Evolutionary conservation across 2,888 invertebrate genomes (phyloP).

Genomic region (Lepidocyrtoides sp.): DNA sequence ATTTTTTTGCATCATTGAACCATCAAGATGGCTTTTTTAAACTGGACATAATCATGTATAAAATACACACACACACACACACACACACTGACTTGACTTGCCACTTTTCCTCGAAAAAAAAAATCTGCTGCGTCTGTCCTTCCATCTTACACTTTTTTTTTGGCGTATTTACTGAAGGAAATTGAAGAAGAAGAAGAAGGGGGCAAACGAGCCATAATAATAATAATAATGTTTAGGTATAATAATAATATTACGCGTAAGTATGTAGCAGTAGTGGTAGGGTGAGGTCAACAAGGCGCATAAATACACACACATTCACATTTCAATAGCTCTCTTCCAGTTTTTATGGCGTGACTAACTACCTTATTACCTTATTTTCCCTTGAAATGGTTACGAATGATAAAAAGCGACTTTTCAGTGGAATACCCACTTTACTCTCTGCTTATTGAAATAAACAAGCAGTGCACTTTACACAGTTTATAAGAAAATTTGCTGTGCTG

Average conservation of each 20-base stretch:
- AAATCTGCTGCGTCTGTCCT: too few species aligned
- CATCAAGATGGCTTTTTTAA: too few species aligned
- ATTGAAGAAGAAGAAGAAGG: too few species aligned
- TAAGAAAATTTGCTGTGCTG: not conserved
- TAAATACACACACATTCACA: slow-evolving; percentile 22
- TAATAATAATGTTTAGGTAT: slow-evolving; percentile 16
- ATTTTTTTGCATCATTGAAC: slow-evolving; percentile 8
- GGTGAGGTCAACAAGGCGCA: slow-evolving; percentile 41
- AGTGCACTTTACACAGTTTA: not conserved
- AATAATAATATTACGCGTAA: too few species aligned
- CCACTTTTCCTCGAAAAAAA: too few species aligned
- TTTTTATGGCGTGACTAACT: slow-evolving; percentile 52
- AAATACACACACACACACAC: too few species aligned
- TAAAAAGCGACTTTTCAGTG: too few species aligned
- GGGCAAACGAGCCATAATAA: slow-evolving; percentile 39
- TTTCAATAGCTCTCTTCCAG: slow-evolving; percentile 34
- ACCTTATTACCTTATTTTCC: slow-evolving; percentile 40
- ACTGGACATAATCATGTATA: too few species aligned
- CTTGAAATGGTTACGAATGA: not conserved
- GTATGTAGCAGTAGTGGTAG: too few species aligned
- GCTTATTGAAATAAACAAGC: slow-evolving; percentile 8
- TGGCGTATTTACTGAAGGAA: not conserved
- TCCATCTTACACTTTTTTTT: not conserved
- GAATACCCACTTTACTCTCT: too few species aligned
- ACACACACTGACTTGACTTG: too few species aligned